Percentiles rank a stretch among this genome's conserved stretches.
phyloP scores from a whole-genome alignment of 2,888 invertebrate genomes.

The Hybos culiciformis region DNA sequence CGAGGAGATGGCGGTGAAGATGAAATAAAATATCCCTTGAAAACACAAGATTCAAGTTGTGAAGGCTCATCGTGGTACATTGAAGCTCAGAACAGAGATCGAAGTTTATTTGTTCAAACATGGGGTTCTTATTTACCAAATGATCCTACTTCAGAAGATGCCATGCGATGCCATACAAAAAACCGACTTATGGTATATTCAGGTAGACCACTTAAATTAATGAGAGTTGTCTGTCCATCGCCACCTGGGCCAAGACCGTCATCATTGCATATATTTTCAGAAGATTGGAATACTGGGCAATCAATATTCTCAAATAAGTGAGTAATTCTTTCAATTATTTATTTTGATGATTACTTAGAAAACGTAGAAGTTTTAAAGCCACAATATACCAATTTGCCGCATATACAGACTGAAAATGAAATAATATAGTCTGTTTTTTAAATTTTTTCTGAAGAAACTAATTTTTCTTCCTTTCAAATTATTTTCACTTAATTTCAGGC shows the following conservation, averaged over 20 bases:
- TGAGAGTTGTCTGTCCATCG: slow-evolving; percentile 59
- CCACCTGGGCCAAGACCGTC: slow-evolving; percentile 50
- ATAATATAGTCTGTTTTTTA: background rate
- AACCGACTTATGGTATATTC: slow-evolving; percentile 73
- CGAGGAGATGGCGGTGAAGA: slow-evolving; percentile 53
- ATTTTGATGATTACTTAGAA: no score
- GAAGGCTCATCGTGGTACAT: slow-evolving; percentile 56
- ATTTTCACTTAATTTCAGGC: slow-evolving; percentile 24
- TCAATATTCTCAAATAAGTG: slow-evolving; percentile 34
- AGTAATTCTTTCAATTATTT: no score
- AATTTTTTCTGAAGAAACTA: background rate
- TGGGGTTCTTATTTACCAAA: slow-evolving; percentile 66
- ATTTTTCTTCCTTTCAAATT: background rate
- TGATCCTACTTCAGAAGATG: slow-evolving; percentile 45
- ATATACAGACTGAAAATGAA: no score
- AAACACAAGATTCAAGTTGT: slow-evolving; percentile 38
- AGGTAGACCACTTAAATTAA: slow-evolving; percentile 43
- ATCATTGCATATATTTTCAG: slow-evolving; percentile 64
- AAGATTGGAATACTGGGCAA: slow-evolving; percentile 50
- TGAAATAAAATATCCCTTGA: slow-evolving; percentile 47
- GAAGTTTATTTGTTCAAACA: slow-evolving; percentile 66
- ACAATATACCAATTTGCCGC: no score
- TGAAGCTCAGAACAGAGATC: slow-evolving; percentile 63
- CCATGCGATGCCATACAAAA: slow-evolving; percentile 56
- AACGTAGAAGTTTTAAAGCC: no score